These are phyloP conservation scores for Morbakka virulenta DNA, from an alignment of 30 jellyfish, hydroid and myxozoan genomes.

Conservation along the genomic window DNA sequence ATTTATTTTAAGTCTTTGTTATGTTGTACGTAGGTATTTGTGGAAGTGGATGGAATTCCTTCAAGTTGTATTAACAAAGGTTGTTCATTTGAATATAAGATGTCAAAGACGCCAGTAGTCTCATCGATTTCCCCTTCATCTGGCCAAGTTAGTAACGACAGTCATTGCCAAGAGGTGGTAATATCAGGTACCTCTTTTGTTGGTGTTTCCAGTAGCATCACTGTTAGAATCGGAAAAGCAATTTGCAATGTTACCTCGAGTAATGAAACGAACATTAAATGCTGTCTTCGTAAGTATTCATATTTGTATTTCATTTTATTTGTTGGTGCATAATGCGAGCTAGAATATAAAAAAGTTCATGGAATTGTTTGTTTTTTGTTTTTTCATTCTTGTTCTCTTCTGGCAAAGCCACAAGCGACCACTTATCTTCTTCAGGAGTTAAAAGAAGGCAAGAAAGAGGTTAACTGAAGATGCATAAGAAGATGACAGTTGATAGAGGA, in stretches of 20 bases:
- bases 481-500: no score
- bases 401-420: no score
- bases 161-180: constrained; percentile 46
- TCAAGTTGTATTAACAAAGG: constrained; percentile 57
- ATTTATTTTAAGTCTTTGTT: no score
- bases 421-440: no score
- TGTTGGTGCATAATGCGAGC: no score
- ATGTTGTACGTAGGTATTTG: constrained; percentile 66
- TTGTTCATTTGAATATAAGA: constrained; percentile 57
- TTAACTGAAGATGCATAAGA: no score
- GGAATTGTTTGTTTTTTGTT: no score
- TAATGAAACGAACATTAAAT: constrained; percentile 37
- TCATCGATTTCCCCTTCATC: constrained; percentile 43
- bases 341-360: no score
- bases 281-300: constrained; percentile 81
- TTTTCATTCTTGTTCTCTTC: no score
- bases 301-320: no score
- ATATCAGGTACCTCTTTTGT: constrained; percentile 67
- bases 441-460: no score
- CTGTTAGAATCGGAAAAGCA: constrained; percentile 66
- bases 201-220: constrained; percentile 4
- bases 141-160: constrained; percentile 63
- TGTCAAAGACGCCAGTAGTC: constrained; percentile 52
- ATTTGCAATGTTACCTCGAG: constrained; percentile 46
- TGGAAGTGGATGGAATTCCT: constrained; percentile 61